A percentile compares a stretch with the other conserved stretches of the same genome.
Conservation (phyloP, 2,113 vertebrate genomes). For the Burhinus oedicnemus region DNA sequence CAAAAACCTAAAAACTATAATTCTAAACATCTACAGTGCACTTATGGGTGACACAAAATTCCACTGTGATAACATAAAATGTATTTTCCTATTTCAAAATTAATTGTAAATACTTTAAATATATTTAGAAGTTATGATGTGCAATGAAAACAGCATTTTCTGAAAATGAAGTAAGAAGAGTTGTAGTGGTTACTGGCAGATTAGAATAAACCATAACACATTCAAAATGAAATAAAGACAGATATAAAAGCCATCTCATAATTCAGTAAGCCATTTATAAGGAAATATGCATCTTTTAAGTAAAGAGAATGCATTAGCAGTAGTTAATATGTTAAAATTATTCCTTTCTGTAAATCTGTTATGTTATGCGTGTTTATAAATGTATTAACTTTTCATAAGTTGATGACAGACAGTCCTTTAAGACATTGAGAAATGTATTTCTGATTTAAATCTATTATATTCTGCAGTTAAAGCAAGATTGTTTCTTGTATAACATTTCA, state of each 20-base stretch:
- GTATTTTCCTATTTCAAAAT: background rate
- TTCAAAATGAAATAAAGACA: constrained; percentile 38
- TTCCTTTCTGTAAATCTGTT: background rate
- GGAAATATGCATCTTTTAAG: constrained; percentile 32
- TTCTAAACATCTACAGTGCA: background rate
- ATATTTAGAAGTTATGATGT: background rate
- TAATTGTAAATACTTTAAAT: background rate
- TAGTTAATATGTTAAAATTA: constrained; percentile 22
- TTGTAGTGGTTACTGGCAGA: background rate
- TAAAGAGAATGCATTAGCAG: background rate
- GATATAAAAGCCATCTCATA: background rate
- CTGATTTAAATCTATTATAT: background rate
- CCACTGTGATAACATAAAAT: background rate
- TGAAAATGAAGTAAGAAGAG: background rate
- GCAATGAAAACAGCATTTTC: background rate
- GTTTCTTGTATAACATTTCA: background rate
- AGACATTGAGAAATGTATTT: background rate
- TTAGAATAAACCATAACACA: background rate
- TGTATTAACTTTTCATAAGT: background rate
- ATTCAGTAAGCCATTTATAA: constrained; percentile 29
- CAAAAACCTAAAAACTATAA: background rate
- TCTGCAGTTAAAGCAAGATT: background rate
- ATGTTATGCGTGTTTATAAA: background rate
- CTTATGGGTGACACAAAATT: background rate
- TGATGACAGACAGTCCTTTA: background rate